Evolutionary conservation across 2,797 vertebrate genomes (phyloP), one percentile per base, ranked within the genome.

Genomic region (Lophotriccus pileatus): DNA sequence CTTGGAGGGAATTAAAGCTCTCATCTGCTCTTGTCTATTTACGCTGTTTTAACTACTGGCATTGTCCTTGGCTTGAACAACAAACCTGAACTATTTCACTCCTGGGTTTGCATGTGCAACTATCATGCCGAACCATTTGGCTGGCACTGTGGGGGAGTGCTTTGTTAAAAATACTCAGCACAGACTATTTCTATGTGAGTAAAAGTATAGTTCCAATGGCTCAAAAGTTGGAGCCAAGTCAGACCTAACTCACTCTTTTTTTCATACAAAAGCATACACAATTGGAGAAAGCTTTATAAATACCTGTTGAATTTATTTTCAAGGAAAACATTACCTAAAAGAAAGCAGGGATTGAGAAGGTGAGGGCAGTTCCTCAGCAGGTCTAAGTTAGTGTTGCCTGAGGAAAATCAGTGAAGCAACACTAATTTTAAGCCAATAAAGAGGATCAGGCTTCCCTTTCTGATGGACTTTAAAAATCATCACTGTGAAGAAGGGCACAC

Each of bases 1-100:
- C 53, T 62, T n/a, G 36, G 66, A 92, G 62, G 32, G 34, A 84
- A 91, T 79, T 79, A 90, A 84, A 87, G 63, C 70, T 84, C 70
- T 96, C 88, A 87, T 94, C 91, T 93, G 83, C 70, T 88, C 70
- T 93, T 79, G 91, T 93, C 89, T 90, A 68, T 96, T 96, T 96
- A 70, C 67, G 70, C 86, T 62, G 46, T 58, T 96, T 94, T 84
- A 95, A 94, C 91, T 90, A 79, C 75, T 84, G 83, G 70, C 74
- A 86, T 96, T 88, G 91, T 94, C 88, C 80, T 87, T 91, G 83
- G 85, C 87, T 70, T 94, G 74, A 90, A 88, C 52, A 90, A 60
- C 89, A 88, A 93, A 95, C 85, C 87, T 90, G 86, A 94, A 79
- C 83, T 93, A 74, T 91, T 78, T 94, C 67, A 76, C 83, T 95